Conservation (phyloP, 1,140 invertebrate genomes). For the Lerema accius region DNA sequence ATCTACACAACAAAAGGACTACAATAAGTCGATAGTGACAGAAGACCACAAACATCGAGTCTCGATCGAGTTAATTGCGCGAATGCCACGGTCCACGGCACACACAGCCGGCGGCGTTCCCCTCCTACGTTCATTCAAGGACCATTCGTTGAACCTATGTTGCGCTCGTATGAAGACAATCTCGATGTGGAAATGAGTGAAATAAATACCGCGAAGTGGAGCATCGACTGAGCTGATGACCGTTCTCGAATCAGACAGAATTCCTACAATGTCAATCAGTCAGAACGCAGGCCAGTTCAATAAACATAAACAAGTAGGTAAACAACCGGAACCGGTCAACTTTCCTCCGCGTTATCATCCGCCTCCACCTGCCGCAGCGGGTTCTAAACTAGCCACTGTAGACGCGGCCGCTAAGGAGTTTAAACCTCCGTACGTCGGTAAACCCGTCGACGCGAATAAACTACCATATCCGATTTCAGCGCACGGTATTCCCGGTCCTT, state of each 20-base stretch:
- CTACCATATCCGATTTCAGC: constrained; percentile 61
- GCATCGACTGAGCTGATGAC: constrained; percentile 61
- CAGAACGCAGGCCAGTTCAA: constrained; percentile 73
- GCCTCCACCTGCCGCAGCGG: constrained; percentile 71
- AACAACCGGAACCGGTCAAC: constrained; percentile 77
- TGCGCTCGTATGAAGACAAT: constrained; percentile 58
- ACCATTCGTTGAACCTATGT: constrained; percentile 77
- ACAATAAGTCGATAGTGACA: constrained; percentile 27
- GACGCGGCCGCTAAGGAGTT: constrained; percentile 68
- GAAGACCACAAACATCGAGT: constrained; percentile 39
- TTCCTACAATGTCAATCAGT: constrained; percentile 77
- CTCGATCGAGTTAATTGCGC: constrained; percentile 61
- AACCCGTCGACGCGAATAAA: constrained; percentile 63
- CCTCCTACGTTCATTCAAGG: constrained; percentile 76
- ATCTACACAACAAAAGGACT: constrained; percentile 13
- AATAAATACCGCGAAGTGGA: constrained; percentile 45
- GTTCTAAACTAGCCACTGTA: constrained; percentile 64
- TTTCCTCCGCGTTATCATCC: constrained; percentile 81
- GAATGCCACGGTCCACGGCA: constrained; percentile 76
- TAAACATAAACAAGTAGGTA: constrained; percentile 79
- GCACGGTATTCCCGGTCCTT: constrained; percentile 59
- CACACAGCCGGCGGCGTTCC: constrained; percentile 77
- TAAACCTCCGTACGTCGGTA: constrained; percentile 65
- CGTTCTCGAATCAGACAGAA: constrained; percentile 48
- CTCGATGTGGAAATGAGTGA: constrained; percentile 62